These are phyloP conservation scores for Hyles vespertilio DNA, from an alignment of 1,140 invertebrate species.

Conservation along the genomic window DNA sequence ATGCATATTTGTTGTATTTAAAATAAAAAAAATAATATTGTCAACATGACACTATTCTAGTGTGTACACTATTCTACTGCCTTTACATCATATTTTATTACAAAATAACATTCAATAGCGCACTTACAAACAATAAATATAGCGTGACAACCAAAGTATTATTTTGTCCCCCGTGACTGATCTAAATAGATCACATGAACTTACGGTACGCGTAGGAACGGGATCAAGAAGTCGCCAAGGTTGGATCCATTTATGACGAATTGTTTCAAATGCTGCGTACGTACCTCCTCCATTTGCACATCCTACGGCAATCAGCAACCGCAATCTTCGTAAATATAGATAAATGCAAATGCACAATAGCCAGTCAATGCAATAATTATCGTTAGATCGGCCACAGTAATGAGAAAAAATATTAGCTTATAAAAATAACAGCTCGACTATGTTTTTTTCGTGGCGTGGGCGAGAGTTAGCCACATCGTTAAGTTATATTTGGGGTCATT, in stretches of 20 bases:
- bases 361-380: constrained; percentile 18
- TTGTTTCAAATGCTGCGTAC: constrained; percentile 42
- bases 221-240: constrained; percentile 68
- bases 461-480: constrained; percentile 47
- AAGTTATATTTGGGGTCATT: constrained; percentile 60
- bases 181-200: constrained; percentile 51
- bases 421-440: constrained; percentile 34
- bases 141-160: too few relatives aligned
- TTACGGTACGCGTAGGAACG: constrained; percentile 61
- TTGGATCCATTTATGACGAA: constrained; percentile 67
- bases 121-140: constrained; percentile 15
- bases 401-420: constrained; percentile 38
- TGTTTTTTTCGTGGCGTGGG: constrained; percentile 39
- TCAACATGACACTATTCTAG: background rate
- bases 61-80: too few relatives aligned
- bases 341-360: constrained; percentile 13
- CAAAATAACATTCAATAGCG: background rate
- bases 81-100: too few relatives aligned
- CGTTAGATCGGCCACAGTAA: too few relatives aligned
- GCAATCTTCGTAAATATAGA: constrained; percentile 8
- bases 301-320: constrained; percentile 15
- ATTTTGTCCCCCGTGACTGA: constrained; percentile 32
- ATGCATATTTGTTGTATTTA: background rate
- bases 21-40: too few relatives aligned
- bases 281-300: constrained; percentile 29